Conservation (phyloP, 2,113 vertebrate genomes). For the Burhinus bistriatus region DNA sequence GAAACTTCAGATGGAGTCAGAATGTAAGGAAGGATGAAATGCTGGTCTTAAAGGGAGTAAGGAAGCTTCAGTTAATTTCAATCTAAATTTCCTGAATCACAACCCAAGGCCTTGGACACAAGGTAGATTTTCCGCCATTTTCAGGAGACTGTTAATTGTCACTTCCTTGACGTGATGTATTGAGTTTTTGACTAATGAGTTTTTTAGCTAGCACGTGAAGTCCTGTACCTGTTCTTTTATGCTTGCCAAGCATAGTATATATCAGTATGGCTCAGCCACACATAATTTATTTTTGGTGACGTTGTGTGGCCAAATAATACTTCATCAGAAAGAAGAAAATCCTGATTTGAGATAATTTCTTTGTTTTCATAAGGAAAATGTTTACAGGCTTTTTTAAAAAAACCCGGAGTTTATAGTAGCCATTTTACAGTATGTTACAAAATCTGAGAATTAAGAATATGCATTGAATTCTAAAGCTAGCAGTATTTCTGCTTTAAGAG, state of each 20-base stretch:
- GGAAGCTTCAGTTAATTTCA: not conserved
- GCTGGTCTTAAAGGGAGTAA: not conserved
- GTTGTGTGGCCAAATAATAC: not conserved
- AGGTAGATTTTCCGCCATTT: not conserved
- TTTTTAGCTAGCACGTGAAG: not conserved
- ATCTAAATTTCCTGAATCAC: not conserved
- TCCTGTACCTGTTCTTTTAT: not conserved
- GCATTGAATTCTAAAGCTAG: not conserved
- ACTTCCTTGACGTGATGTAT: fast-evolving
- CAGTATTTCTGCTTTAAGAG: not conserved
- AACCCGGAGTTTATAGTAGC: not conserved
- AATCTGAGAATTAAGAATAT: not conserved
- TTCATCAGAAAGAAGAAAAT: not conserved
- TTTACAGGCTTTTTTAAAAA: not conserved
- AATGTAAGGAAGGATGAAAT: not conserved
- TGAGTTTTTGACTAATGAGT: not conserved
- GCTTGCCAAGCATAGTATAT: not conserved
- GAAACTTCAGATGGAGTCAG: not conserved
- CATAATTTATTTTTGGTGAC: not conserved
- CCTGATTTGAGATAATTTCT: not conserved
- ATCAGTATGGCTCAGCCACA: not conserved
- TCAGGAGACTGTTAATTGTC: not conserved
- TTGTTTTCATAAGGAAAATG: not conserved
- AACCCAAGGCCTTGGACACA: not conserved
- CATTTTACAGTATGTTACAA: not conserved